Base-by-base conservation (phyloP, 1,140 invertebrate genomes). In the Caerostris extrusa region DNA sequence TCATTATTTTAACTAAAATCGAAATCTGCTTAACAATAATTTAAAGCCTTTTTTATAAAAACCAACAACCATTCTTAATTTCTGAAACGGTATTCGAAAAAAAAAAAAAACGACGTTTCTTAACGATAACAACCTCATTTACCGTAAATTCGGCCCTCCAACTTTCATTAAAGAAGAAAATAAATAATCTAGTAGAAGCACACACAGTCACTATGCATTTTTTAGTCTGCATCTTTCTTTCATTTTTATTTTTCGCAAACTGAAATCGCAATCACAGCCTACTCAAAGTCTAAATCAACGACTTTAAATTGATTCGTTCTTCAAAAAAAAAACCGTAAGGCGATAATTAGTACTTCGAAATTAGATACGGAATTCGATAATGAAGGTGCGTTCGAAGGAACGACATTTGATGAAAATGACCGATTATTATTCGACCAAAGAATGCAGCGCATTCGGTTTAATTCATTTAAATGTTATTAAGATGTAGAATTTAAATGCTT, bases 321-420 rank as follows among this genome's bases (percentile, higher is more conserved):
- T 19, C n/a, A n/a, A n/a, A n/a, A n/a, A 77, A 83, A 83, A 83
- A 83, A 57, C n/a, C 17, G 56, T 7, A 58, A 56, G 55, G 81
- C 56, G 14, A 7, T 55, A 83, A 83, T 83, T 83, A 83, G 82
- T 58, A 83, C 4, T 56, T 83, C 56, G 82, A 83, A 57, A 83
- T 83, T 83, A 58, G 82, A 83, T 83, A 58, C 82, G 53, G 82
- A 83, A 57, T 83, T 83, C 82, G 53, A 58, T 83, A 83, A 83
- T 83, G 82, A 83, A 83, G 53, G 56, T 77, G 56, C n/a, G n/a
- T 8, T 77, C 10, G n/a, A n/a, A n/a, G n/a, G n/a, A 83, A 7
- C 17, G 17, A 77, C 34, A 77, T 77, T 50, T 4, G 69, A 77
- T 10, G 8, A 77, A 53, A 77, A 53, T 77, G 69, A 77, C 69